Evolutionary conservation across 1,140 invertebrate species (phyloP), one percentile per base, ranked within the genome.

Genomic region (Dendroctonus valens): DNA sequence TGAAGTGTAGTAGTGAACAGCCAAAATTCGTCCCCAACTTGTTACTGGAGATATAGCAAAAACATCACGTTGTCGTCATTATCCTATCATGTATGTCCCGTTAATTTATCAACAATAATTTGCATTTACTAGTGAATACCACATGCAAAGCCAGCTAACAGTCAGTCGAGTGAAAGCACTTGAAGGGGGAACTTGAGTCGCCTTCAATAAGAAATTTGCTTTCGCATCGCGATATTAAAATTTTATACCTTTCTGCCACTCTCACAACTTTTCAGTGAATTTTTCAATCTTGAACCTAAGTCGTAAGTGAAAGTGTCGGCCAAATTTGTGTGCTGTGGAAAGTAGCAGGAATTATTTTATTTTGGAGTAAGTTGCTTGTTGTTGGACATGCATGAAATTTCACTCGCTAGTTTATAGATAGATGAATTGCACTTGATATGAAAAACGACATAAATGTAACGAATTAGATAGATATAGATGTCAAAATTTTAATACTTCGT

Each of bases 31-130:
- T 26, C 26, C 26, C 26, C 26, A 26, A 26, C 26, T 26, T 26
- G 26, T 26, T 26, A 26, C 26, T 26, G 26, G 1, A 3, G 26
- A 26, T 26, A 26, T 26, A 1, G 26, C 26, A 3, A 26, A 26
- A 44, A n/a, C 40, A 65, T 59, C 64, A 65, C 64, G 64, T 9
- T 46, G 51, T 46, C 64, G 48, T 65, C 64, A 65, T 50, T 14
- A 59, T 50, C 44, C 26, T 9, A 55, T 37, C 64, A 65, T 46
- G 60, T 61, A 63, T 61, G 37, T 48, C 55, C 8, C 54, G 55
- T 39, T 14, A 12, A 8, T 14, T 65, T 50, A 52, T 49, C 46
- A 50, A 38, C 46, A 59, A 52, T 59, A 7, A 46, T 52, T 46
- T 59, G 46, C 40, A 38, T 49, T 39, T 15, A 49, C 15, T 59